Evolutionary conservation across 2,113 vertebrate species (phyloP), one percentile per base, ranked within the genome.

Genomic region (Taxidea taxus): DNA sequence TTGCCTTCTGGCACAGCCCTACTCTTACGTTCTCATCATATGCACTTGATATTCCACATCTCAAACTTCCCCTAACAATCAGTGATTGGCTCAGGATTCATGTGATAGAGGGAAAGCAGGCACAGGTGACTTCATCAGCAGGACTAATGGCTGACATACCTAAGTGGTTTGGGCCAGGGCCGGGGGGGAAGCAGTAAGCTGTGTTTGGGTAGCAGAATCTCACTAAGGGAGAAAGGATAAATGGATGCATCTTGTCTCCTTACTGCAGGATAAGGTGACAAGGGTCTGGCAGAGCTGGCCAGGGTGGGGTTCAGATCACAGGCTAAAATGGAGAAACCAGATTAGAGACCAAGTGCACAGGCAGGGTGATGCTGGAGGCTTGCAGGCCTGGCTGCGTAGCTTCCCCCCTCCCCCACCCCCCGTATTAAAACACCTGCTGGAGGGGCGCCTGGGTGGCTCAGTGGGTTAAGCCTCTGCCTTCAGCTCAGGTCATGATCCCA

Each of bases 1-100:
- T 93, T 84, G 56, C 68, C 62, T 96, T 58, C 14, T 74, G 75
- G 78, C 68, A 95, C 60, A 98, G 56, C 49, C 51, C 77, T 54
- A 23, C 80, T 54, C 49, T 87, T 18, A 37, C 5, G 37, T 75
- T 85, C 56, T 54, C n/a, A 60, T 80, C 56, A 54, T 70, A 4
- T 29, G 42, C 25, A 72, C 60, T 66, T 86, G 11, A 78, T 14
- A 78, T 77, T 91, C 77, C 20, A 34, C 1, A 6, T 85, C 86
- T 91, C 83, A 21, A 0, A 23, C 29, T 51, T 88, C 85, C 21
- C 34, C 49, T 85, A 3, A 51, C 6, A 12, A 6, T 34, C 7
- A 0, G 70, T 6, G 8, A 29, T 15, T 54, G 54, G 39, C 51
- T 83, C 1, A 3, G 58, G 29, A 66, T 51, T 89, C 70, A 47